These are phyloP conservation scores for Vanessa tameamea DNA, from an alignment of 1,140 invertebrate genomes.

Conservation along the genomic window DNA sequence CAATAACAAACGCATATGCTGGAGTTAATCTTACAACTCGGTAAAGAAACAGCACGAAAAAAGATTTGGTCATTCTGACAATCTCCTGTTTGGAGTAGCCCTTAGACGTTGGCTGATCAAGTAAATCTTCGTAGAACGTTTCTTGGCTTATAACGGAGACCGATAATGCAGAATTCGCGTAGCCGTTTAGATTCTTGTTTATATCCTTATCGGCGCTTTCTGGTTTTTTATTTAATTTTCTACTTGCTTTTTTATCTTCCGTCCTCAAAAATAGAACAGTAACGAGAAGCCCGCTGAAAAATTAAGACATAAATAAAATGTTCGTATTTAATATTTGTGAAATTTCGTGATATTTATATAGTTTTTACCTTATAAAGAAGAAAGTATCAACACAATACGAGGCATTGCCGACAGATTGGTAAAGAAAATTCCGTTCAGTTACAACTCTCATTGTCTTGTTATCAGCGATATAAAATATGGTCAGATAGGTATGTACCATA, in stretches of 20 bases:
- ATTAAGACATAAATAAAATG: slow-evolving; percentile 1
- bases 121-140: slow-evolving; percentile 68
- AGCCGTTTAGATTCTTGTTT: slow-evolving; percentile 69
- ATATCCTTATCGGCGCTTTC: slow-evolving; percentile 52
- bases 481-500: slow-evolving; percentile 93
- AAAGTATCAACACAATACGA: slow-evolving; percentile 96
- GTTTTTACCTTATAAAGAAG: slow-evolving; percentile 89
- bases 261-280: slow-evolving; percentile 87
- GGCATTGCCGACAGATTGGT: slow-evolving; percentile 92
- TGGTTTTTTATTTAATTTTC: slow-evolving; percentile 42
- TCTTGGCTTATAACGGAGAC: slow-evolving; percentile 73
- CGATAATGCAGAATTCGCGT: slow-evolving; percentile 68
- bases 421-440: slow-evolving; percentile 89
- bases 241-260: slow-evolving; percentile 74
- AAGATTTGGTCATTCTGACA: slow-evolving; percentile 57
- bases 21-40: slow-evolving; percentile 86
- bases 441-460: slow-evolving; percentile 88
- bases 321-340: not conserved
- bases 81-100: slow-evolving; percentile 56
- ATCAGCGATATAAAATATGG: slow-evolving; percentile 89
- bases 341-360: not conserved
- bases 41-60: slow-evolving; percentile 66
- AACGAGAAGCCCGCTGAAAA: slow-evolving; percentile 86
- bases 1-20: slow-evolving; percentile 89
- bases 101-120: slow-evolving; percentile 58